Evolutionary conservation across 2,888 invertebrate species (phyloP), one percentile per base, ranked within the genome.

Genomic region (Drosophila anomelani): DNA sequence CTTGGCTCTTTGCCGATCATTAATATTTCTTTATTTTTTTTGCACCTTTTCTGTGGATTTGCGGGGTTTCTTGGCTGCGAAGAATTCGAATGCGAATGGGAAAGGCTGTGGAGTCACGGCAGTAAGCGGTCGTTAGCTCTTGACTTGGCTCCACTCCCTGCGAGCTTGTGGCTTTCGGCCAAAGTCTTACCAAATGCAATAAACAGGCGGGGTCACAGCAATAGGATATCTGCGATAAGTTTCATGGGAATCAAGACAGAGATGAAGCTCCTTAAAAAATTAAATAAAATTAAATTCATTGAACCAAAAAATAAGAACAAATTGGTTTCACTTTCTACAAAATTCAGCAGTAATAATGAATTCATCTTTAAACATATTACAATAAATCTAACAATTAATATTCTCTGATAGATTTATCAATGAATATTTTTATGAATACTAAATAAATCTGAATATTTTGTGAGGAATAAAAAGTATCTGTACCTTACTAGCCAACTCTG

Each of bases 51-150:
- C 46, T 56, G 56, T 9, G 41, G 56, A 38, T 23, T 56, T 36
- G 49, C 23, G 53, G 20, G 34, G 51, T 51, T 51, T 51, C 51
- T 51, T 51, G 63, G 46, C 44, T 53, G n/a, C 36, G 26, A 5
- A 68, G 68, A 69, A 46, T 60, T 51, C 44, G 55, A 67, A 80
- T 60, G 49, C 32, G 68, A 69, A 49, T 64, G 59, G 38, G 55
- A 67, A 80, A 60, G 49, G 43, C 54, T 63, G 63, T 56, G 79
- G 71, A 81, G 81, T 79, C 76, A 84, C 60, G 74, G 60, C 73
- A 54, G 73, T 51, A 60, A 63, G 77, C 77, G 85, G 82, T 85
- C 77, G 81, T 80, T 85, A 73, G 70, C 85, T 77, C 77, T 76
- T 76, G 62, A 66, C 61, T 43, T 62, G 51, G 20, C 51, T 34